Evolutionary conservation across 2,888 invertebrate genomes (phyloP).

Genomic region (Pseudanteris insignis): DNA sequence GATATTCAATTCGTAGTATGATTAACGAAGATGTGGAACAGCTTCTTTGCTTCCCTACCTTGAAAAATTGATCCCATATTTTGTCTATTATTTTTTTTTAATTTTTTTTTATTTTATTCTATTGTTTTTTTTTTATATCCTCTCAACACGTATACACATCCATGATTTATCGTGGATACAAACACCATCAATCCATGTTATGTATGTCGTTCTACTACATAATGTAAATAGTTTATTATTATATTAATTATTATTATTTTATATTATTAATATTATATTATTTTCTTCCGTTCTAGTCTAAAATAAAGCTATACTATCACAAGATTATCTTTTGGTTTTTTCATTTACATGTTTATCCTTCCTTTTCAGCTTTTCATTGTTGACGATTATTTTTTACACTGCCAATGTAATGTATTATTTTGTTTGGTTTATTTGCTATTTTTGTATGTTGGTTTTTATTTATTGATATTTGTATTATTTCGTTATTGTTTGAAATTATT

Average conservation of each 20-base stretch:
- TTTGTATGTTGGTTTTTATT: too few species aligned
- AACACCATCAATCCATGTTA: constrained; percentile 55
- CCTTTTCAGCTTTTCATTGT: too few species aligned
- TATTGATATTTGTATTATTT: too few species aligned
- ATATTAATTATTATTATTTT: constrained; percentile 51
- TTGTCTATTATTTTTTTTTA: too few species aligned
- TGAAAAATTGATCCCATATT: too few species aligned
- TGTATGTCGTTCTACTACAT: constrained; percentile 59
- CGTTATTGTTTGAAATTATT: too few species aligned
- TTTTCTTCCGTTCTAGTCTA: constrained; percentile 66
- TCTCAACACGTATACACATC: constrained; percentile 35
- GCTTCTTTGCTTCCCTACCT: constrained; percentile 56
- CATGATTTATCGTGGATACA: constrained; percentile 39
- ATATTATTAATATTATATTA: constrained; percentile 61
- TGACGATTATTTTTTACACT: too few species aligned
- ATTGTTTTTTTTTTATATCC: constrained; percentile 29
- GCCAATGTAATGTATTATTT: too few species aligned
- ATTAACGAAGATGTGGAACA: constrained; percentile 58
- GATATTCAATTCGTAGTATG: constrained; percentile 26
- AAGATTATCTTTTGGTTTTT: constrained; percentile 60
- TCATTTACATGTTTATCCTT: constrained; percentile 46
- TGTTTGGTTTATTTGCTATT: too few species aligned
- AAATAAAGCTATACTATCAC: constrained; percentile 64
- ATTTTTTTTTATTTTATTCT: too few species aligned
- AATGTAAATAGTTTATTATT: constrained; percentile 58